These are phyloP conservation scores for Leptinotarsa texana DNA, from an alignment of 1,140 invertebrate genomes.

Conservation along the genomic window DNA sequence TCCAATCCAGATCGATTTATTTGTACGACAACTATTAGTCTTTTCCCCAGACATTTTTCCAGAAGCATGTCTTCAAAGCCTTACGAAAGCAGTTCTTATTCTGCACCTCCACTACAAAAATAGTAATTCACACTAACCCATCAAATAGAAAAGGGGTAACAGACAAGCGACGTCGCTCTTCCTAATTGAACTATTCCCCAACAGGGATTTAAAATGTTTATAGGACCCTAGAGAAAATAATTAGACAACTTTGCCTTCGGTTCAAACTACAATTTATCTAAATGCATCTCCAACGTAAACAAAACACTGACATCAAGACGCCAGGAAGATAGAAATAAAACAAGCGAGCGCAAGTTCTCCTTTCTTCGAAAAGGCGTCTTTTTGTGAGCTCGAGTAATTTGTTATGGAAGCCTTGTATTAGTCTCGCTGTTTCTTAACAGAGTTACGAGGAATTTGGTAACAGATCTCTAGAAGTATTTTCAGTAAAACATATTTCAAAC, in stretches of 20 bases:
- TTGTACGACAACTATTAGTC: too few relatives aligned
- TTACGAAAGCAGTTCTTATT: too few relatives aligned
- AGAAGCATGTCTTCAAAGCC: too few relatives aligned
- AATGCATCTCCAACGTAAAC: slow-evolving; percentile 5
- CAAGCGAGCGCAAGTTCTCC: slow-evolving; percentile 4
- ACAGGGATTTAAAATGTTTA: neutral
- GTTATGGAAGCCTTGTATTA: neutral
- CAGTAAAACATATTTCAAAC: too few relatives aligned
- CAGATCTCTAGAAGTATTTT: neutral
- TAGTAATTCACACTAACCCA: too few relatives aligned
- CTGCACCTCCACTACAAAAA: too few relatives aligned
- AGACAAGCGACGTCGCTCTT: neutral
- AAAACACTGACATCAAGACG: slow-evolving; percentile 5
- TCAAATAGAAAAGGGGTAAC: neutral
- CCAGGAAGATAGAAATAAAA: neutral
- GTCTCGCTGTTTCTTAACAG: neutral
- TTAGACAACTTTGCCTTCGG: neutral
- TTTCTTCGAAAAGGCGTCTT: neutral
- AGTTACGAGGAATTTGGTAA: neutral
- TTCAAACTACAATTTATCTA: slow-evolving; percentile 1
- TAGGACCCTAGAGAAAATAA: neutral
- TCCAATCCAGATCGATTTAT: too few relatives aligned
- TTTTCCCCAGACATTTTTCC: too few relatives aligned
- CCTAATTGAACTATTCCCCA: neutral
- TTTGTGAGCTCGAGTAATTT: neutral